phyloP scores from a whole-genome alignment of 2,113 vertebrate genomes.

The Paradisaea rubra region DNA sequence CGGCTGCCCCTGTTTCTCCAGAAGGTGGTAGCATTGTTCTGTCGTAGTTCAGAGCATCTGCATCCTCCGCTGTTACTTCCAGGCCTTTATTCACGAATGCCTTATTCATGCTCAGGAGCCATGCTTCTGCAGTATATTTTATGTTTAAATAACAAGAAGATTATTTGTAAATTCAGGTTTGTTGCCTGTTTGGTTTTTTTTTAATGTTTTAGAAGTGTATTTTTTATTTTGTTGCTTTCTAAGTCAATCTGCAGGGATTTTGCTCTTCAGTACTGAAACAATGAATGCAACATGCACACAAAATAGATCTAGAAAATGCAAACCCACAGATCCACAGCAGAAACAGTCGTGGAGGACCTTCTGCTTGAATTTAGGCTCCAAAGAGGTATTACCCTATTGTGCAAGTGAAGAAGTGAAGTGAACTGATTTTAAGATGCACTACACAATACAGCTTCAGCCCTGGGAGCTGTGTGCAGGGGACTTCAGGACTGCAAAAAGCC shows the following conservation, averaged over 20 bases:
- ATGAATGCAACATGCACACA: not conserved
- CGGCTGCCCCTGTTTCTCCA: not conserved
- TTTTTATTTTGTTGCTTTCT: not conserved
- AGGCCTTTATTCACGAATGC: not conserved
- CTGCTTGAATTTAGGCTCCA: not conserved
- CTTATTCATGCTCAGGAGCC: not conserved
- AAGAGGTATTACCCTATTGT: not conserved
- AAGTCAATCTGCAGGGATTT: not conserved
- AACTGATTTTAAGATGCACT: not conserved
- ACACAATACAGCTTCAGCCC: not conserved
- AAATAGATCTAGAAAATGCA: not conserved
- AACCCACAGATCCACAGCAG: not conserved
- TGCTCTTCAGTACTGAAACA: not conserved
- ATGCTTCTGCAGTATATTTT: not conserved
- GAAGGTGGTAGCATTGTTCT: slow-evolving; percentile 74
- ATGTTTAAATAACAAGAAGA: not conserved
- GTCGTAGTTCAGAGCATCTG: not conserved
- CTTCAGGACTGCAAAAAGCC: not conserved
- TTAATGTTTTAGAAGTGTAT: not conserved
- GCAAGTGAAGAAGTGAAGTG: not conserved
- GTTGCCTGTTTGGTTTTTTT: not conserved
- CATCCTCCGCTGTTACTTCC: not conserved
- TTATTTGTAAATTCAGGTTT: not conserved
- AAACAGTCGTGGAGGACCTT: not conserved
- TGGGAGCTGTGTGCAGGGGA: not conserved